Percentiles rank a stretch among this genome's conserved stretches.
Evolutionary conservation across 2,797 vertebrate species (phyloP).

Genomic region (Ptychobarbus kaznakovi): DNA sequence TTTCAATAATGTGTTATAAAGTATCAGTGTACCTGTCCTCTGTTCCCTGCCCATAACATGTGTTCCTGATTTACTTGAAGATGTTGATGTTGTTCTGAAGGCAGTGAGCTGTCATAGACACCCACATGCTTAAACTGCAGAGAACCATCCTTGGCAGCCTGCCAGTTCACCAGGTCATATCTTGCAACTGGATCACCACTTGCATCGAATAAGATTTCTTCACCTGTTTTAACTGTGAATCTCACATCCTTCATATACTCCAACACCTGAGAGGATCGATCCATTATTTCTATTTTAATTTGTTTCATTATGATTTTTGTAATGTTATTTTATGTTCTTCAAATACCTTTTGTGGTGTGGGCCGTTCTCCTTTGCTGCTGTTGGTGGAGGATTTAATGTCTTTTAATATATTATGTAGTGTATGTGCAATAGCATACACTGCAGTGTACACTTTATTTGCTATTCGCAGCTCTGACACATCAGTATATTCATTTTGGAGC

Average conservation of each 20-base stretch:
- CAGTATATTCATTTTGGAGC: constrained; percentile 68
- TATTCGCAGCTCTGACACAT: constrained; percentile 67
- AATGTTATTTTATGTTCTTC: neutral
- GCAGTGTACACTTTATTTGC: constrained; percentile 77
- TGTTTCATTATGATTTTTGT: neutral
- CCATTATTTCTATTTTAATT: neutral
- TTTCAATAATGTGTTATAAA: neutral
- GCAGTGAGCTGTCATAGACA: constrained; percentile 72
- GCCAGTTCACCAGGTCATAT: constrained; percentile 79
- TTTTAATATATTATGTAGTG: constrained; percentile 61
- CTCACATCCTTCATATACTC: constrained; percentile 50
- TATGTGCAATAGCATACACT: constrained; percentile 72
- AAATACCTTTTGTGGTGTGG: constrained; percentile 45
- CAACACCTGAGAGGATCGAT: neutral
- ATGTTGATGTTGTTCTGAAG: constrained; percentile 60
- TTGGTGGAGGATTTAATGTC: neutral
- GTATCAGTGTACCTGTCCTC: constrained; percentile 56
- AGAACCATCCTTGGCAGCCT: constrained; percentile 60
- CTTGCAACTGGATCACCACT: constrained; percentile 71
- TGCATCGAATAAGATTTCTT: constrained; percentile 63
- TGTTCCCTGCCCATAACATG: constrained; percentile 72
- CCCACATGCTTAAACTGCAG: constrained; percentile 74
- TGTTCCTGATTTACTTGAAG: constrained; percentile 66
- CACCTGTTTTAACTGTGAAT: constrained; percentile 54
- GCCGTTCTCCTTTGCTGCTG: neutral